These are phyloP conservation scores for Branchipolynoe longqiensis DNA, from an alignment of 2,888 invertebrate species.

Conservation along the genomic window DNA sequence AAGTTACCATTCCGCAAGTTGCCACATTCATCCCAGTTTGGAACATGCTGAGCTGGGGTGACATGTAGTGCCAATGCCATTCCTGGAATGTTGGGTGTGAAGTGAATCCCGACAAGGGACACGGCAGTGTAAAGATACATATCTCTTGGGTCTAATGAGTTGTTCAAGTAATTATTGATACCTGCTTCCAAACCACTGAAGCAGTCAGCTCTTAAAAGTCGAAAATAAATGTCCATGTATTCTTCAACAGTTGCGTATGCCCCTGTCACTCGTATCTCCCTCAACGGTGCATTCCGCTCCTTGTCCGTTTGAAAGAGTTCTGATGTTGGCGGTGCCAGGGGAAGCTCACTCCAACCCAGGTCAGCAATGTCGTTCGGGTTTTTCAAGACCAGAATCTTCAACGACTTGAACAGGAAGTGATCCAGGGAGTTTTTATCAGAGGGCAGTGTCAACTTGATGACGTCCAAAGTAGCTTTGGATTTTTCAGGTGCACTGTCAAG, in stretches of 20 bases:
- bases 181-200: conserved; percentile 59
- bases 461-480: neutral
- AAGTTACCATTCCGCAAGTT: conserved; percentile 65
- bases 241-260: conserved; percentile 59
- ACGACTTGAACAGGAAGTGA: conserved; percentile 46
- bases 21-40: conserved; percentile 60
- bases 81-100: conserved; percentile 29
- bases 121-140: conserved; percentile 64
- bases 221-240: conserved; percentile 64
- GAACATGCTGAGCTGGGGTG: conserved; percentile 51
- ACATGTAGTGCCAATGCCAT: conserved; percentile 60
- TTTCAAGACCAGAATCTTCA: conserved; percentile 36
- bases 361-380: conserved; percentile 27
- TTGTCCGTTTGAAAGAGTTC: conserved; percentile 50
- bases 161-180: conserved; percentile 48
- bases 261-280: conserved; percentile 23
- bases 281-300: too few relatives aligned
- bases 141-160: conserved; percentile 62
- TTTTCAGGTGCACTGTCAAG: conserved; percentile 14
- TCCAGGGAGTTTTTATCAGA: neutral
- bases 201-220: conserved; percentile 65
- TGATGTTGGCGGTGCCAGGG: conserved; percentile 55
- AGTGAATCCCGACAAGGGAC: conserved; percentile 39
- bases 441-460: conserved; percentile 21
- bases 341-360: conserved; percentile 61